Evolutionary conservation across 2,888 invertebrate genomes (phyloP).

Genomic region (Gymnocheta viridis): DNA sequence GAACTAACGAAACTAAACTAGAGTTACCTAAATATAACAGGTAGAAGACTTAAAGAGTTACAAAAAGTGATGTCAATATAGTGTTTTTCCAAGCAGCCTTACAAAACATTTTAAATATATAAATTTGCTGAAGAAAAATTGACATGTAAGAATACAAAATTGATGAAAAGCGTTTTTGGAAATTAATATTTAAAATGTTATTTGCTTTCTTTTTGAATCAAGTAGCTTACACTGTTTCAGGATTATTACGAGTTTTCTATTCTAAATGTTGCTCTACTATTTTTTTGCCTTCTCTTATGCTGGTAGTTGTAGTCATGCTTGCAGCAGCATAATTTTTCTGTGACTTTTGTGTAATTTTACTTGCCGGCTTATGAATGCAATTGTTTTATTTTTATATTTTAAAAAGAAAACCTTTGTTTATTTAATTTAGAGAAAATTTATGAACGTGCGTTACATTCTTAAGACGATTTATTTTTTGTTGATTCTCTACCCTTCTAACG

Average conservation of each 20-base stretch:
- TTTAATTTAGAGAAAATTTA: conserved; percentile 18
- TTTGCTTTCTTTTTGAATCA: neutral
- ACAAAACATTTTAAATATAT: neutral
- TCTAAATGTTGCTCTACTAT: neutral
- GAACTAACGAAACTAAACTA: neutral
- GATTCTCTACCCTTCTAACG: neutral
- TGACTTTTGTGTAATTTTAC: neutral
- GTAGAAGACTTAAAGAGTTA: neutral
- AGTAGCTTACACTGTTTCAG: neutral
- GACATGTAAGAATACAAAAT: no score
- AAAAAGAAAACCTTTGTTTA: conserved; percentile 17
- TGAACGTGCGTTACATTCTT: conserved; percentile 14
- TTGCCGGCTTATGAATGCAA: neutral
- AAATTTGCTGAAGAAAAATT: neutral
- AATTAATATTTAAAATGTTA: neutral
- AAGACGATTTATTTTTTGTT: neutral
- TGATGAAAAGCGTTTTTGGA: neutral
- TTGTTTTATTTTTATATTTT: neutral
- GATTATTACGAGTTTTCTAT: neutral
- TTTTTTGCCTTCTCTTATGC: neutral
- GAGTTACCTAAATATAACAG: neutral
- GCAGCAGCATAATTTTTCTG: conserved; percentile 14
- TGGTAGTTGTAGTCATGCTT: conserved; percentile 9
- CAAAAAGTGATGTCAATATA: neutral
- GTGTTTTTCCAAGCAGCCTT: neutral